phyloP scores from a whole-genome alignment of 1,140 invertebrate genomes.

The Eufriesea mexicana region DNA sequence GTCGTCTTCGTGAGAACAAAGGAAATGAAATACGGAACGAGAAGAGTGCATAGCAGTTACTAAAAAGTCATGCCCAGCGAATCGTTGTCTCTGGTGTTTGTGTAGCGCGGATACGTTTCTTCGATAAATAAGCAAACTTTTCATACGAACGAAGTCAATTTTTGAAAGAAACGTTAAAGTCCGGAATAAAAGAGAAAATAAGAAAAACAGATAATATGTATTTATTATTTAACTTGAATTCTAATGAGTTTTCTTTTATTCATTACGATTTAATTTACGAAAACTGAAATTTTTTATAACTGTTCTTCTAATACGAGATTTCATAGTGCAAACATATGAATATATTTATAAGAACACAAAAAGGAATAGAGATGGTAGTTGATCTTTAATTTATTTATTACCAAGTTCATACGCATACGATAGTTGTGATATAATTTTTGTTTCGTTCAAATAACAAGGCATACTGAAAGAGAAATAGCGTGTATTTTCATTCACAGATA shows the following conservation, averaged over 20 bases:
- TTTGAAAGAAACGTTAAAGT: background rate
- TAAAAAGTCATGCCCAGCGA: conserved; percentile 1
- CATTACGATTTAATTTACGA: conserved; percentile 4
- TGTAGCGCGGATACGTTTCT: background rate
- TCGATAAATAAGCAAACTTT: background rate
- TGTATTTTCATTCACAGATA: conserved; percentile 12
- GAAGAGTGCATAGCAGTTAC: conserved; percentile 18
- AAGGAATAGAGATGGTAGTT: too few species aligned
- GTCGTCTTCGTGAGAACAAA: conserved; percentile 29
- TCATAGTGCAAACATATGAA: background rate
- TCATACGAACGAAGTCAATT: conserved; percentile 3
- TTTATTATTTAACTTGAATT: background rate
- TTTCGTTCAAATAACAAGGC: conserved; percentile 9
- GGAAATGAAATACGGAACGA: conserved; percentile 35
- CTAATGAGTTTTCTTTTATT: background rate
- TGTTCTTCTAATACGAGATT: background rate
- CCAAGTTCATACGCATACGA: background rate
- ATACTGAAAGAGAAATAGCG: background rate
- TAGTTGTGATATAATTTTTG: conserved; percentile 20
- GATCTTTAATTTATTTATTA: background rate
- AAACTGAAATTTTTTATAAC: conserved; percentile 7
- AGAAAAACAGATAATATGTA: background rate
- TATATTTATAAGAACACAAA: background rate
- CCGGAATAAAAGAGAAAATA: background rate
- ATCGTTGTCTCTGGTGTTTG: conserved; percentile 1